Evolutionary conservation across 2,113 vertebrate genomes (phyloP), one percentile per base, ranked within the genome.

Genomic region (Melanotaenia duboulayi): DNA sequence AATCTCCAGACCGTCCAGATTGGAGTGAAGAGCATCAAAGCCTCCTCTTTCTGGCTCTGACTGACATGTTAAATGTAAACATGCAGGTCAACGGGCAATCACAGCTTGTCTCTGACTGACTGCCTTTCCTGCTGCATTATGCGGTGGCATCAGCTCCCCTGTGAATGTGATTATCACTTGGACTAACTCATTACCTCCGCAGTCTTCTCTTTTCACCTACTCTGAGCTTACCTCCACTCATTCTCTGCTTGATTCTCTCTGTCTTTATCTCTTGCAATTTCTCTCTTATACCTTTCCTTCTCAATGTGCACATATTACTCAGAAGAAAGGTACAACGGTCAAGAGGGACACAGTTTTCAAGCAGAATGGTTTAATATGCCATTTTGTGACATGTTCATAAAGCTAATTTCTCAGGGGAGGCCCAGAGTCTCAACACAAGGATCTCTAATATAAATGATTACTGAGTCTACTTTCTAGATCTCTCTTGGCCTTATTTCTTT

Each of bases 351-450:
- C 76, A 65, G 84, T 75, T 80, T 80, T 83, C 64, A 66, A 65
- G 77, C 65, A 71, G 75, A 83, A 76, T 65, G 52, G 58, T 78
- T 89, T 76, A 83, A 85, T 89, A 80, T 82, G 77, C 83, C 59
- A 65, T 82, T 67, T 37, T 2, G 56, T 77, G 78, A 70, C 76
- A 80, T 87, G 87, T 87, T 81, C 77, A 82, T 77, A 12, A 79
- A 84, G 80, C 63, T 50, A 75, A 84, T 84, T 89, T 73, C 77
- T 81, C 66, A 76, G 73, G 64, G 7, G 60, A 54, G 56, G 23
- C 72, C 46, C 0, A 7, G 50, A 82, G 68, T 78, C 75, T 32
- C 12, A n/a, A 57, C 49, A 42, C 52, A 57, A 61, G 74, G 65
- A 61, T 71, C 72, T 60, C 59, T 78, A 82, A 81, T 76, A 71